Base-by-base conservation (phyloP, 2,797 vertebrate species). In the Pyrocephalus nanus region DNA sequence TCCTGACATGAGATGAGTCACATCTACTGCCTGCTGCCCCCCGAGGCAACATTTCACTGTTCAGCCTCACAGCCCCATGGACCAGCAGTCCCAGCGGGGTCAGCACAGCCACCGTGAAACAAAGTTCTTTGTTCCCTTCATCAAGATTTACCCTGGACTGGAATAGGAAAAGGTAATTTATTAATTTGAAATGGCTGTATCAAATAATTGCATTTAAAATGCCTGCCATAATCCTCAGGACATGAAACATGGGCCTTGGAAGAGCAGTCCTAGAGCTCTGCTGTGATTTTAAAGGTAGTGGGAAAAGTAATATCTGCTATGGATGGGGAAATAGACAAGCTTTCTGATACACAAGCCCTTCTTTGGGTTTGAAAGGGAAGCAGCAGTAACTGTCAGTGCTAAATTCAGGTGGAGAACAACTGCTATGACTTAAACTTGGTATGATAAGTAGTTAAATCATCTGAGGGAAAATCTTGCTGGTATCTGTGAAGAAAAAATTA, bases 161-260 rank as follows among this genome's bases (percentile, higher is more conserved):
- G 1, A 73, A 65, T 5, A 64, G 15, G 27, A 27, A 81, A 96
- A 78, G 48, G 47, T 55, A 93, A 88, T 88, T 86, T 76, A 84
- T 93, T 95, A 5, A 45, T 86, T 81, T 94, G 45, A 94, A 93
- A 70, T 38, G 3, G 0, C 27, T 32, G 25, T 66, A 76, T 94
- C 73, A 95, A 95, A 87, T 81, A 78, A 93, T 81, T 84, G n/a
- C 32, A 17, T 93, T 89, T 91, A 47, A 79, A 89, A 91, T 19
- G 23, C 55, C 66, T 70, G 43, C 36, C n/a, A 7, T 87, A 81
- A 89, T 85, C 74, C 66, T 73, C 36, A 38, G 38, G 43, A 36
- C 12, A 51, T 32, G 43, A 96, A 91, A 61, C n/a, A 29, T 0
- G 8, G 51, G 19, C 4, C 62, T 57, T 3, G 0, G 42, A 72